Conservation (phyloP, 2,113 vertebrate genomes). For the Myiozetetes cayanensis region DNA sequence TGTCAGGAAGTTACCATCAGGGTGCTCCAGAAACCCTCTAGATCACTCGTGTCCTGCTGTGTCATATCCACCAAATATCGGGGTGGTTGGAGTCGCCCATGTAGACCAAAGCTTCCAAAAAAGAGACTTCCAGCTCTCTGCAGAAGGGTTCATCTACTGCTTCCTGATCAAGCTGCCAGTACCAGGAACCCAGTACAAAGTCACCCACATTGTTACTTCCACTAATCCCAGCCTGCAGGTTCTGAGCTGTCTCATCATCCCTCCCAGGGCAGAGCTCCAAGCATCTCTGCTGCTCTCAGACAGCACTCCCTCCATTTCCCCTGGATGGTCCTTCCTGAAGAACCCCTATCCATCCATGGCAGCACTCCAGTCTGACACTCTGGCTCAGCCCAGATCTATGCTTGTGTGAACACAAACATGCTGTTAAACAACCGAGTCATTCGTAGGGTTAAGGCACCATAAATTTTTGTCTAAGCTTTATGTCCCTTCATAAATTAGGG, state of each 20-base stretch:
- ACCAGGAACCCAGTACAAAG: neutral
- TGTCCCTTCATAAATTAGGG: slow-evolving; percentile 26
- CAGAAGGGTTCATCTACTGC: neutral
- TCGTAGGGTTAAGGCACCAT: neutral
- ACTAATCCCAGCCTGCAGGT: neutral
- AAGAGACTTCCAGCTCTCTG: neutral
- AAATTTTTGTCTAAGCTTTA: slow-evolving; percentile 30
- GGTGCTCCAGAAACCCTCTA: neutral
- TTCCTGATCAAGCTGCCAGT: neutral
- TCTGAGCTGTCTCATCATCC: neutral
- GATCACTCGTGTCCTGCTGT: neutral
- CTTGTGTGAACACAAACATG: neutral
- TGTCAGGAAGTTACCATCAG: neutral
- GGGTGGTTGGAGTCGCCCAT: neutral
- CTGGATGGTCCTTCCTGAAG: neutral
- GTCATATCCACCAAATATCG: rapidly evolving
- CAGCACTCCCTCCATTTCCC: neutral
- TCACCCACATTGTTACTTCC: neutral
- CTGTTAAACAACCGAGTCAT: slow-evolving; percentile 2
- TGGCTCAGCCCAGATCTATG: neutral
- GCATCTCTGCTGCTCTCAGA: neutral
- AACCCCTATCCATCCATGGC: neutral
- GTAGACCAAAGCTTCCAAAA: neutral
- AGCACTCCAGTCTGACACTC: rapidly evolving
- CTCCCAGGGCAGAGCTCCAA: neutral